phyloP scores from a whole-genome alignment of 2,797 vertebrate species.

The Enteromius mattozi region DNA sequence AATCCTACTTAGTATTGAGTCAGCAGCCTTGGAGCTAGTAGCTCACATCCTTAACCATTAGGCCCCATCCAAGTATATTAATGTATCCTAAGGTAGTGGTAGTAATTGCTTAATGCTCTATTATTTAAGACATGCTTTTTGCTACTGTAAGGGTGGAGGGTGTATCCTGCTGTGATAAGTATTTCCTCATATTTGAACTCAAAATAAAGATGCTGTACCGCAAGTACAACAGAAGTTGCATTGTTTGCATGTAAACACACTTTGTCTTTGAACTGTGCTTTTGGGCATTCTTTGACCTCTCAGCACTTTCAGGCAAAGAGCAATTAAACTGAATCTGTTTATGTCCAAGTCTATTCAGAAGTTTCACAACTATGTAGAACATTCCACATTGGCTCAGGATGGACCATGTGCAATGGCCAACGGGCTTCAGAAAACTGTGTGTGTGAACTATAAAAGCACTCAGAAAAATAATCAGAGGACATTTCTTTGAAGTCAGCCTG shows the following conservation, averaged over 20 bases:
- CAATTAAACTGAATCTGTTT: constrained; percentile 12
- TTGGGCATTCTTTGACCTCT: constrained; percentile 7
- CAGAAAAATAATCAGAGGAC: constrained; percentile 51
- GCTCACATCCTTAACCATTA: constrained; percentile 37
- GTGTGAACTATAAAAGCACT: constrained; percentile 27
- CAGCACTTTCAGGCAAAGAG: background rate
- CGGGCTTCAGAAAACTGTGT: background rate
- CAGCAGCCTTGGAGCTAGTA: constrained; percentile 32
- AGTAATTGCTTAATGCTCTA: constrained; percentile 39
- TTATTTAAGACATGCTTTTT: constrained; percentile 47
- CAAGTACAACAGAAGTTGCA: background rate
- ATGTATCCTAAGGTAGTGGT: constrained; percentile 29
- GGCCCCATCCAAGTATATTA: constrained; percentile 25
- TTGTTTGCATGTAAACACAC: constrained; percentile 38
- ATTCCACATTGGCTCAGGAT: constrained; percentile 15
- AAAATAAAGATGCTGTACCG: background rate
- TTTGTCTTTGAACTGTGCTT: constrained; percentile 15
- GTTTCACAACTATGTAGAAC: constrained; percentile 24
- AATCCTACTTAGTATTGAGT: constrained; percentile 23
- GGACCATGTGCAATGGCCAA: background rate
- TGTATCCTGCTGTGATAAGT: constrained; percentile 28
- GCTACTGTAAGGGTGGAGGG: constrained; percentile 13
- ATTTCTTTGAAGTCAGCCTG: constrained; percentile 61
- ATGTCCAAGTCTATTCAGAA: constrained; percentile 17
- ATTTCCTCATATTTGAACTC: constrained; percentile 20